Percentiles rank a stretch among this genome's conserved stretches.
These are phyloP conservation scores for Peromyscus californicus DNA, from an alignment of 2,113 vertebrate genomes.

Conservation along the genomic window DNA sequence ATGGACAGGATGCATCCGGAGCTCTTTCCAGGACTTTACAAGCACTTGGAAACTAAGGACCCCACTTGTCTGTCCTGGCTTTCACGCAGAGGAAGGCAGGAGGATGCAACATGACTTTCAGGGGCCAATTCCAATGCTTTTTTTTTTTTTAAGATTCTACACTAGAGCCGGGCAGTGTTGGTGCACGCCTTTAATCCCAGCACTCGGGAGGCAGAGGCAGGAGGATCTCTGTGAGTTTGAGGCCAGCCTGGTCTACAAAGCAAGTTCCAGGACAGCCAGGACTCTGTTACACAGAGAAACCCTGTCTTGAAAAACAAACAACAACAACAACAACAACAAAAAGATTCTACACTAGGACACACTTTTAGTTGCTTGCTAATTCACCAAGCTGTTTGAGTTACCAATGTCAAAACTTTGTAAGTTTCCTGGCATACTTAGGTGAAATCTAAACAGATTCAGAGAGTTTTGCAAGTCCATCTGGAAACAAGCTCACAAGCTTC, in stretches of 20 bases:
- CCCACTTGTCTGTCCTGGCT: neutral
- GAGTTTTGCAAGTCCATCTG: neutral
- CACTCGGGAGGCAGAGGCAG: too few species aligned
- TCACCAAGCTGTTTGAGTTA: conserved; percentile 33
- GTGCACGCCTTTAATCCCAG: too few species aligned
- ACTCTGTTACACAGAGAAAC: too few species aligned
- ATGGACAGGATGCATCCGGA: neutral
- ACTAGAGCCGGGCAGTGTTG: too few species aligned
- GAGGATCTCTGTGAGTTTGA: too few species aligned
- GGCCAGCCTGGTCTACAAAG: too few species aligned
- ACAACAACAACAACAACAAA: too few species aligned
- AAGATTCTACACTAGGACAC: neutral
- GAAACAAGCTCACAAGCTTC: conserved; percentile 48
- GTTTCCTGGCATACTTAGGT: conserved; percentile 51
- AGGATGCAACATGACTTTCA: conserved; percentile 3
- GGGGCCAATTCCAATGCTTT: neutral
- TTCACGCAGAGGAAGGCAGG: neutral
- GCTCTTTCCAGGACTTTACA: neutral
- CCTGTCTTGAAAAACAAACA: too few species aligned
- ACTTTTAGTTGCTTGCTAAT: conserved; percentile 27
- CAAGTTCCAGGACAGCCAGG: too few species aligned
- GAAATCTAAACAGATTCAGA: neutral
- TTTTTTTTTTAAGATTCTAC: conserved; percentile 2
- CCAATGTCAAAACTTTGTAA: conserved; percentile 32
- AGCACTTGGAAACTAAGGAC: neutral